Evolutionary conservation across 2,113 vertebrate species (phyloP), one percentile per base, ranked within the genome.

Genomic region (Triplophysa rosa): DNA sequence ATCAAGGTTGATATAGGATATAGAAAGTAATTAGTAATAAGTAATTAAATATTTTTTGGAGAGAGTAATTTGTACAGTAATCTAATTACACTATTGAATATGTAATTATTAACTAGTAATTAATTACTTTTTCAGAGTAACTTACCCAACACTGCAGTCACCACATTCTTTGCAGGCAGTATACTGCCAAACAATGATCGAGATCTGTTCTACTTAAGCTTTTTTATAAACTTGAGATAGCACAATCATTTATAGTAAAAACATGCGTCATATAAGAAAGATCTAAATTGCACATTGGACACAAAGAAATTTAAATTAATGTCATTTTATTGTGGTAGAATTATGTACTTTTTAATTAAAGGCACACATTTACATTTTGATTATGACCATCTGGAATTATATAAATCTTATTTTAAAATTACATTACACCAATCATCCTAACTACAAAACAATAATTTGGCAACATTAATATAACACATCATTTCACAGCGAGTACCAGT

Each of bases 111-210:
- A n/a, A n/a, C n/a, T n/a, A n/a, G n/a, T n/a, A n/a, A n/a, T n/a
- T n/a, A n/a, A n/a, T n/a, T n/a, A n/a, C n/a, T n/a, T n/a, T n/a
- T n/a, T n/a, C n/a, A n/a, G n/a, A n/a, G n/a, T n/a, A n/a, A n/a
- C n/a, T n/a, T n/a, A 29, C 1, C 1, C 26, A 29, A 29, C 26
- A 3, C 2, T 29, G 26, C 26, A 29, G 2, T 29, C 26, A 29
- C 26, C 26, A 78, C 64, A 81, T 81, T 81, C 58, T 45, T 77
- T 42, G 58, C 33, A 21, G 63, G 26, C 33, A 16, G 21, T 19
- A 58, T 13, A 23, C 26, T 12, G 26, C 47, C 7, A 45, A 61
- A 69, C 16, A 61, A 59, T 49, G 0, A 62, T 17, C 47, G 33
- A 67, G 62, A 40, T n/a, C 13, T 40, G 37, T 54, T 56, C 23